A percentile compares a stretch with the other conserved stretches of the same genome.
Conservation (phyloP, 2,113 vertebrate species). For the Chaetops frenatus region DNA sequence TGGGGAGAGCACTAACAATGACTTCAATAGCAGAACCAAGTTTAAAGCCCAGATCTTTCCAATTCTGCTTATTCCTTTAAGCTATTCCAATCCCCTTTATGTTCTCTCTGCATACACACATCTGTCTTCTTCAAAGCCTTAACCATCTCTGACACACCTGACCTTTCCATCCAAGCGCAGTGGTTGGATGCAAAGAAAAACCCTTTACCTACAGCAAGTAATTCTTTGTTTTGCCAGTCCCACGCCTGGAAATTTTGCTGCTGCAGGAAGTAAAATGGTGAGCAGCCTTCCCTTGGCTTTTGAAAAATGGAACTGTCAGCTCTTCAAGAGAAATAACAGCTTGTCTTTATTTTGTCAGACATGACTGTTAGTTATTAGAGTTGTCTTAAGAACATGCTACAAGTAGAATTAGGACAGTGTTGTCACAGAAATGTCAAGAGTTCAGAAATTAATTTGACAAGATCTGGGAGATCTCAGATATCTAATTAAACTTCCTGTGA, state of each 20-base stretch:
- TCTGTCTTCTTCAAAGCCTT: conserved; percentile 62
- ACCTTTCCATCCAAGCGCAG: conserved; percentile 46
- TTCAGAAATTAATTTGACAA: conserved; percentile 49
- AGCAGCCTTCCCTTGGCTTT: neutral
- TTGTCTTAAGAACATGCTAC: conserved; percentile 9
- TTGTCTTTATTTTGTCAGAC: conserved; percentile 50
- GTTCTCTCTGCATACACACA: conserved; percentile 42
- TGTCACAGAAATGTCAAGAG: conserved; percentile 25
- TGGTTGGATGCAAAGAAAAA: conserved; percentile 12
- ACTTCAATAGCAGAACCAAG: conserved; percentile 12
- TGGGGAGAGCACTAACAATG: neutral
- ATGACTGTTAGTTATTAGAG: conserved; percentile 7
- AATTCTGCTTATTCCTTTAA: conserved; percentile 39
- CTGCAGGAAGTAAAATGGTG: neutral
- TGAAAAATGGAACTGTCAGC: conserved; percentile 27
- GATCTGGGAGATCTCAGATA: neutral
- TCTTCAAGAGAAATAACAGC: neutral
- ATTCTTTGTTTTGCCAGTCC: conserved; percentile 21
- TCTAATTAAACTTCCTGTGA: conserved; percentile 21
- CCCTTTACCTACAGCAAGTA: conserved; percentile 27
- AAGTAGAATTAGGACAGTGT: conserved; percentile 16
- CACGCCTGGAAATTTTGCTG: conserved; percentile 26
- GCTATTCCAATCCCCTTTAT: conserved; percentile 38
- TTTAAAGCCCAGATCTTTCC: conserved; percentile 36
- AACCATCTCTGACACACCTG: conserved; percentile 58